Base-by-base conservation (phyloP, 2,888 invertebrate genomes). In the Diplazon laetatorius region DNA sequence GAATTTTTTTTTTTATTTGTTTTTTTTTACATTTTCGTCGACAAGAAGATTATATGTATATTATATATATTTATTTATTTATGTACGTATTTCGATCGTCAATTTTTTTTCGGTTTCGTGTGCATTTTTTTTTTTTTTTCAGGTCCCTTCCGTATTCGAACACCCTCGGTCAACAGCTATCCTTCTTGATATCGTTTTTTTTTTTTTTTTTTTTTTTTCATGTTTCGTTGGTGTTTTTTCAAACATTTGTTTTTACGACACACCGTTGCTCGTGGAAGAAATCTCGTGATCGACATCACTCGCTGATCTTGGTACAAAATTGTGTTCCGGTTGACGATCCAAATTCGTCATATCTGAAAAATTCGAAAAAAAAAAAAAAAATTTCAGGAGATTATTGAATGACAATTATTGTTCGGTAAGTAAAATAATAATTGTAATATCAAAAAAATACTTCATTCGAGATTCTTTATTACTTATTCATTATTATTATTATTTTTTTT, bases 241-340 rank as follows among this genome's bases (percentile, higher is more conserved):
- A n/a, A n/a, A n/a, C n/a, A n/a, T n/a, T n/a, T n/a, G n/a, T 60
- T 37, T 68, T 37, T 77, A 77, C 65, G 50, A 65, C 1, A 74
- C 50, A 10, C 62, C 22, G 73, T 59, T 71, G 76, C 30, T 70
- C 52, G 74, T 30, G 22, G 78, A 22, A 37, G 52, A 48, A 50
- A 42, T 39, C 6, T 84, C 83, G 63, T 69, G 82, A 16, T 91
- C 90, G 16, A 85, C 87, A 81, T 89, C 91, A 10, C 89, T 87
- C 37, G 88, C 89, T 57, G 89, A 80, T 79, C 89, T 85, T n/a
- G 90, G 90, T 9, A 87, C 88, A 82, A 89, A 89, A 55, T 88
- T 86, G 42, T 82, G 80, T 37, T 72, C 77, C 63, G 85, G 82
- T 71, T 85, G 81, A 76, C 82, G 79, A 35, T 82, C 84, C 50